Evolutionary conservation across 2,797 vertebrate species (phyloP), one percentile per base, ranked within the genome.

Genomic region (Oryzias dopingdopingensis): DNA sequence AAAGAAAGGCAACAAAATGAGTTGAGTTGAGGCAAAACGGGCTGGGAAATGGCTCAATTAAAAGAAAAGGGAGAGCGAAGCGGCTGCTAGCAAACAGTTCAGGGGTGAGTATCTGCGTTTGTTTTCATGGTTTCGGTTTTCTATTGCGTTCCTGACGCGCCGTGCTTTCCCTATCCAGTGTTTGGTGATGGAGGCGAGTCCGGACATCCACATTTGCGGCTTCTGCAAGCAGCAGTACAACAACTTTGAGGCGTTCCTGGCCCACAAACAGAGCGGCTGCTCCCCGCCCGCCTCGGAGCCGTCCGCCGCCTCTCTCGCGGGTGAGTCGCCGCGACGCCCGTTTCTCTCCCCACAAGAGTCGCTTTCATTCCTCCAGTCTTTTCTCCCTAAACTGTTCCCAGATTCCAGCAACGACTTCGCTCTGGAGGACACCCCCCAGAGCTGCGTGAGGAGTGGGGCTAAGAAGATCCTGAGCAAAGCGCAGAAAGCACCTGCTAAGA

Each of bases 141-240:
- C 14, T 4, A 16, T 42, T 37, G 20, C 37, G 32, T 12, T 37
- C 32, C 32, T 37, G 32, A 12, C 2, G 32, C 10, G 32, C 32
- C 32, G 32, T 12, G 3, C 32, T 46, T 51, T 16, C 15, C 49
- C 18, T 26, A 70, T 20, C 32, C 92, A 93, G 0, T 65, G 80
- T 57, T 90, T 96, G 52, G 81, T 96, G 86, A 92, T 97, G 56
- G 96, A 97, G 74, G 91, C 96, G 68, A 94, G 94, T 2, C 95
- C 96, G 0, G 97, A 99, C 65, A 96, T 98, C 66, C 96, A 99
- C 76, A 99, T 99, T 67, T 99, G 97, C 3, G 96, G 97, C 71
- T 91, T 96, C 82, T 99, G 97, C 86, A 98, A 97, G 79, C 95
- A 97, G 78, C 95, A 98, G 82, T 99, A 94, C 75, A 96, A 95